Conservation (phyloP, 2,888 invertebrate genomes). For the Dione juno region DNA sequence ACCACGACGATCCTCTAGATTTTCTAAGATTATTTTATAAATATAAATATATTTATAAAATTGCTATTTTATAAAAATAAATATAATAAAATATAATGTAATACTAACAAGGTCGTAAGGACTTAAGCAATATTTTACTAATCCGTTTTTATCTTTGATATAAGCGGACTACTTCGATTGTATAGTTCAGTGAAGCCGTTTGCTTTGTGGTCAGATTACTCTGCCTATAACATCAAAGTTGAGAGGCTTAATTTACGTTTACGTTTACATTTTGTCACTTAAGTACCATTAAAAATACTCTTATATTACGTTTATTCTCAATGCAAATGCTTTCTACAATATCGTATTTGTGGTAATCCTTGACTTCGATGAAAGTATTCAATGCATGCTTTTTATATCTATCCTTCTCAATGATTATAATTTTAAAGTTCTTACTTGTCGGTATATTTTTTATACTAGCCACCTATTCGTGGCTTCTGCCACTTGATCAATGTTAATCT, state of each 20-base stretch:
- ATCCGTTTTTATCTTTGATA: slow-evolving; percentile 22
- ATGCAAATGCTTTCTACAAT: background rate
- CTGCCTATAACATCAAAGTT: slow-evolving; percentile 28
- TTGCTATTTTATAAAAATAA: background rate
- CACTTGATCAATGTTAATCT: too few species aligned
- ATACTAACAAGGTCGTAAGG: background rate
- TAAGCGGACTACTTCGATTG: slow-evolving; percentile 23
- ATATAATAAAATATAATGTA: slow-evolving; percentile 9
- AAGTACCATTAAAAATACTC: background rate
- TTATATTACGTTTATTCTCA: background rate
- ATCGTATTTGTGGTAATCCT: background rate
- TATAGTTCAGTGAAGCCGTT: slow-evolving; percentile 25
- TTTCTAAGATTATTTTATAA: too few species aligned
- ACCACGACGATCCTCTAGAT: too few species aligned
- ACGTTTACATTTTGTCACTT: slow-evolving; percentile 12
- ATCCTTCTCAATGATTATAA: too few species aligned
- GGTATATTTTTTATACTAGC: too few species aligned
- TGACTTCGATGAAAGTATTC: background rate
- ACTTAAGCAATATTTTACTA: slow-evolving; percentile 16
- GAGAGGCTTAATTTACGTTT: slow-evolving; percentile 11
- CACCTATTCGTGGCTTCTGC: too few species aligned
- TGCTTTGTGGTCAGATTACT: slow-evolving; percentile 32
- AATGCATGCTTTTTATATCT: too few species aligned
- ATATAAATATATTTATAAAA: too few species aligned
- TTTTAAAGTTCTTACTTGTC: too few species aligned